Evolutionary conservation across 2,113 vertebrate species (phyloP).

Genomic region (Ptilonorhynchus violaceus): DNA sequence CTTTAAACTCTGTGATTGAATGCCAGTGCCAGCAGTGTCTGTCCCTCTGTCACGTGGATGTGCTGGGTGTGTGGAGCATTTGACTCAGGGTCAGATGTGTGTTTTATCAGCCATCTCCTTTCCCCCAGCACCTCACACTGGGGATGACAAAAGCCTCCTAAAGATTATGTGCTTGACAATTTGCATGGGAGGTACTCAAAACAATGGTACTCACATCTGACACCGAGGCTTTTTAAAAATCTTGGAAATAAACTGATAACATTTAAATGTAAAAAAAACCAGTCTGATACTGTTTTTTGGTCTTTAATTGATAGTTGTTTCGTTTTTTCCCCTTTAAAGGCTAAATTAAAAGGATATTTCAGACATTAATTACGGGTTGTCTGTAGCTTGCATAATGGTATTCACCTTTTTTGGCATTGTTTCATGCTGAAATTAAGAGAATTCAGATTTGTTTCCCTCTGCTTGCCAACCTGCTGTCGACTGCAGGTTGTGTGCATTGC

Average conservation of each 20-base stretch:
- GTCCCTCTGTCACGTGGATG: background rate
- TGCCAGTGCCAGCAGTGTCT: conserved; percentile 10
- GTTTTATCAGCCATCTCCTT: background rate
- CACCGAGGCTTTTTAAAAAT: background rate
- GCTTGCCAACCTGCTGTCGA: background rate
- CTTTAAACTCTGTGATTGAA: background rate
- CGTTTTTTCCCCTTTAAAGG: background rate
- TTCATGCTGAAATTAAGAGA: background rate
- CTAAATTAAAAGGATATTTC: background rate
- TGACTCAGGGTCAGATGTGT: background rate
- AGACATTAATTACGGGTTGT: background rate
- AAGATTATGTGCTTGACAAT: background rate
- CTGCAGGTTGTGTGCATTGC: background rate
- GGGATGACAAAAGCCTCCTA: background rate
- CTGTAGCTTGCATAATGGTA: background rate
- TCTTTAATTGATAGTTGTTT: background rate
- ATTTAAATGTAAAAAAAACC: background rate
- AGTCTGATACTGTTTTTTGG: background rate
- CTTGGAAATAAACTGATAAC: background rate
- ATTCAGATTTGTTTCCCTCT: background rate
- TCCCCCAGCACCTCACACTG: background rate
- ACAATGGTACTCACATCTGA: background rate
- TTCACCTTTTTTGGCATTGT: background rate
- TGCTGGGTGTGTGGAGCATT: background rate
- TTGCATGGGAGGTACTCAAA: background rate